Evolutionary conservation across 2,797 vertebrate genomes (phyloP).

Genomic region (Australoheros facetus): DNA sequence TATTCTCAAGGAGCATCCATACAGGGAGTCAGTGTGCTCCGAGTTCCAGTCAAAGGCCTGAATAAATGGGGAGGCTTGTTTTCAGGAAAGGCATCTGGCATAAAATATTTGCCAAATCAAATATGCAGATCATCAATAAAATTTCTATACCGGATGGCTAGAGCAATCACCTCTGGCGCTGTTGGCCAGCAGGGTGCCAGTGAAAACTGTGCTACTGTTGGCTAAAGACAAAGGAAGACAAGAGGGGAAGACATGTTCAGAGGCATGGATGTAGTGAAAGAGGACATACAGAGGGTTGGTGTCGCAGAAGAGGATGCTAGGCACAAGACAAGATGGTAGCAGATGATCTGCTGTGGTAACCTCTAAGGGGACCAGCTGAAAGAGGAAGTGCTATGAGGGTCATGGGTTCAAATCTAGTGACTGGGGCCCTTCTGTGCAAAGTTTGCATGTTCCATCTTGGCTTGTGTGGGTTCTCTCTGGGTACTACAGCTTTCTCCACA

Average conservation of each 20-base stretch:
- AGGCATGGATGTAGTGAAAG: neutral
- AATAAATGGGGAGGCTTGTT: neutral
- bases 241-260: no score
- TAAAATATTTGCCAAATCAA: neutral
- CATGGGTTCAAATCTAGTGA: no score
- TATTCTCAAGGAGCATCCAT: neutral
- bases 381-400: neutral
- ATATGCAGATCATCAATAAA: neutral
- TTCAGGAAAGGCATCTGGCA: neutral
- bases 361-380: neutral
- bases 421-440: neutral
- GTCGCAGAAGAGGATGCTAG: neutral
- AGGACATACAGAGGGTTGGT: neutral
- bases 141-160: no score
- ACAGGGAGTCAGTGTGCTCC: neutral
- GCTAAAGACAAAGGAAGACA: no score
- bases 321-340: neutral
- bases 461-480: neutral
- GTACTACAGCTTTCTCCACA: neutral
- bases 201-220: no score
- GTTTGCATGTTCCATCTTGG: neutral
- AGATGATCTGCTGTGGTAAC: neutral
- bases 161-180: no score
- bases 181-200: no score
- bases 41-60: neutral